Percentiles rank a stretch among this genome's conserved stretches.
Evolutionary conservation across 2,797 vertebrate species (phyloP).

Genomic region (Distichodus sexfasciatus): DNA sequence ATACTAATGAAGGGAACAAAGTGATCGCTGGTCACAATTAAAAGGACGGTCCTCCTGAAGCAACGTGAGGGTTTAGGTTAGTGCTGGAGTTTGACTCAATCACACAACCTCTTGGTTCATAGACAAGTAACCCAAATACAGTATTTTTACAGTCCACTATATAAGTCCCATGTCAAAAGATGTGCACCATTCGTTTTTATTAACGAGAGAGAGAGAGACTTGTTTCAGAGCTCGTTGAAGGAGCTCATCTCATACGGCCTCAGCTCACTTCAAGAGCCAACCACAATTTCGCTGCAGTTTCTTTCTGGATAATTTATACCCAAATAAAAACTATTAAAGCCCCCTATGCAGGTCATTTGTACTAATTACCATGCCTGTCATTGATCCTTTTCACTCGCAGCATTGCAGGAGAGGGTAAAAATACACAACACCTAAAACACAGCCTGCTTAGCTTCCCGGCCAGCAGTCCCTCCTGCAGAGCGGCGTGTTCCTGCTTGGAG

Average conservation of each 20-base stretch:
- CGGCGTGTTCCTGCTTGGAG: not conserved
- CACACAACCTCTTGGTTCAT: no score
- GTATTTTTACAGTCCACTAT: no score
- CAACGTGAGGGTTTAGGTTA: no score
- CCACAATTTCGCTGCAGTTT: constrained; percentile 40
- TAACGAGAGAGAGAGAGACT: constrained; percentile 46
- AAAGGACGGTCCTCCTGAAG: no score
- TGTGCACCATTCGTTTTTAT: no score
- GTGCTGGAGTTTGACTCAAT: no score
- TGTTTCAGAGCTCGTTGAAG: constrained; percentile 12
- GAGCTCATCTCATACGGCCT: constrained; percentile 23
- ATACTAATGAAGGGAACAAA: no score
- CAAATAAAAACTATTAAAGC: constrained; percentile 57
- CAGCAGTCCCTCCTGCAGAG: not conserved
- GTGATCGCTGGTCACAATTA: no score
- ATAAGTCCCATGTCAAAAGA: no score
- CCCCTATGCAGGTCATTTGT: constrained; percentile 50
- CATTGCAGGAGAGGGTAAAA: constrained; percentile 3
- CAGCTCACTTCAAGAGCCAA: constrained; percentile 42
- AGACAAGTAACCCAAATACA: no score
- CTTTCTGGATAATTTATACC: constrained; percentile 54
- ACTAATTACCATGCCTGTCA: constrained; percentile 47
- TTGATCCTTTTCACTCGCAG: constrained; percentile 27
- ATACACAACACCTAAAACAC: not conserved
- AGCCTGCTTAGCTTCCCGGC: not conserved